These are phyloP conservation scores for Labia minor DNA, from an alignment of 2,888 invertebrate species.

Conservation along the genomic window DNA sequence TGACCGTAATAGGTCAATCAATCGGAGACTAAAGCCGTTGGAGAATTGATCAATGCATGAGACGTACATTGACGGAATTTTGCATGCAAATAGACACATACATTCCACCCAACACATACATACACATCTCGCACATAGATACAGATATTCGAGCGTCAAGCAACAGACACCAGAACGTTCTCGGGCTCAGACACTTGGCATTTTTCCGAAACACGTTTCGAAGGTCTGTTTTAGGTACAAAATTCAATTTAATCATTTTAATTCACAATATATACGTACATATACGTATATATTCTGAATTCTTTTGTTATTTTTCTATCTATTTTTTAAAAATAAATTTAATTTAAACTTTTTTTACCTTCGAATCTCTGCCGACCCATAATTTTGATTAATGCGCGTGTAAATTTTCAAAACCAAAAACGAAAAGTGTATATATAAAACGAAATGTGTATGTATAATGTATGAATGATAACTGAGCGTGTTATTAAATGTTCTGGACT, in stretches of 20 bases:
- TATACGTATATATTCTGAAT: too few relatives aligned
- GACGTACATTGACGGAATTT: neutral
- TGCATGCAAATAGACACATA: neutral
- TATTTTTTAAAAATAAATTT: neutral
- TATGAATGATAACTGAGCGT: too few relatives aligned
- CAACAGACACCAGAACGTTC: neutral
- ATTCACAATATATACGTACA: too few relatives aligned
- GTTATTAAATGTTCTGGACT: conserved; percentile 8
- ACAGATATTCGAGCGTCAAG: neutral
- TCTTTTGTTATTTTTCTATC: neutral
- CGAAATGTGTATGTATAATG: too few relatives aligned
- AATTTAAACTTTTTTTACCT: neutral
- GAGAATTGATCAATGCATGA: neutral
- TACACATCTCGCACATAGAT: neutral
- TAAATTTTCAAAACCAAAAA: too few relatives aligned
- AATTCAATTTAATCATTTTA: too few relatives aligned
- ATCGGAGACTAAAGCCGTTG: neutral
- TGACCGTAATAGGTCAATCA: neutral
- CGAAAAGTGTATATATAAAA: too few relatives aligned
- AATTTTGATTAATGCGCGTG: too few relatives aligned
- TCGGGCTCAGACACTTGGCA: neutral
- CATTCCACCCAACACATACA: neutral
- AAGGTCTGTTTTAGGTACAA: neutral
- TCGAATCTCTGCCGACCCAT: neutral
- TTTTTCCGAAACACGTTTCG: neutral